These are phyloP conservation scores for Tychaedon coryphoeus DNA, from an alignment of 2,113 vertebrate genomes.

Conservation along the genomic window DNA sequence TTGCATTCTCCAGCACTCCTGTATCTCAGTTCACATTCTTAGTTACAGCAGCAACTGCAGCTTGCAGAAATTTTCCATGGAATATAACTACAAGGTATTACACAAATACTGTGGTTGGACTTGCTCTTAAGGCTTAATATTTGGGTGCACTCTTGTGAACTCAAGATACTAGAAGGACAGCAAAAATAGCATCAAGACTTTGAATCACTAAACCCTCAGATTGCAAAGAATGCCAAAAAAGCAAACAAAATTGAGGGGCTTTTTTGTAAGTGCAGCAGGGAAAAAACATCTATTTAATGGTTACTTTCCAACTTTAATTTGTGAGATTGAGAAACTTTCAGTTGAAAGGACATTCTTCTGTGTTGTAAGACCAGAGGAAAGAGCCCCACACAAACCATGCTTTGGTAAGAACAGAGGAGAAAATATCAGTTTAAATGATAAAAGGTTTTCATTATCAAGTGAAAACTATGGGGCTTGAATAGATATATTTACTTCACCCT, in stretches of 20 bases:
- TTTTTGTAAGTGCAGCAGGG: neutral
- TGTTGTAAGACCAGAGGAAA: neutral
- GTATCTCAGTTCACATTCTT: neutral
- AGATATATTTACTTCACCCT: neutral
- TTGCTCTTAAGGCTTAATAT: neutral
- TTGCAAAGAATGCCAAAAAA: neutral
- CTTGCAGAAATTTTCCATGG: neutral
- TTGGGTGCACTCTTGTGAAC: neutral
- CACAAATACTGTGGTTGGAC: neutral
- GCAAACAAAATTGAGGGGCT: neutral
- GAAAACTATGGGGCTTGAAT: neutral
- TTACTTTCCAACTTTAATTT: neutral
- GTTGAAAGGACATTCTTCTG: neutral
- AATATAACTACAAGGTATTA: neutral
- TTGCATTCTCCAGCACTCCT: accelerated
- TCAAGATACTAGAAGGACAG: neutral
- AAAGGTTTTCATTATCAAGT: neutral
- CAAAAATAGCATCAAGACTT: neutral
- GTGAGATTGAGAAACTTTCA: neutral
- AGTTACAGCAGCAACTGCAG: neutral
- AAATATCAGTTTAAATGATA: neutral
- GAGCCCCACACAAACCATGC: neutral
- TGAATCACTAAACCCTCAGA: neutral
- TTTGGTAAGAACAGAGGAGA: neutral
- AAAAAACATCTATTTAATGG: neutral